A percentile compares a stretch with the other conserved stretches of the same genome.
Conservation (phyloP, 2,113 vertebrate genomes). For the Corynorhinus townsendii region DNA sequence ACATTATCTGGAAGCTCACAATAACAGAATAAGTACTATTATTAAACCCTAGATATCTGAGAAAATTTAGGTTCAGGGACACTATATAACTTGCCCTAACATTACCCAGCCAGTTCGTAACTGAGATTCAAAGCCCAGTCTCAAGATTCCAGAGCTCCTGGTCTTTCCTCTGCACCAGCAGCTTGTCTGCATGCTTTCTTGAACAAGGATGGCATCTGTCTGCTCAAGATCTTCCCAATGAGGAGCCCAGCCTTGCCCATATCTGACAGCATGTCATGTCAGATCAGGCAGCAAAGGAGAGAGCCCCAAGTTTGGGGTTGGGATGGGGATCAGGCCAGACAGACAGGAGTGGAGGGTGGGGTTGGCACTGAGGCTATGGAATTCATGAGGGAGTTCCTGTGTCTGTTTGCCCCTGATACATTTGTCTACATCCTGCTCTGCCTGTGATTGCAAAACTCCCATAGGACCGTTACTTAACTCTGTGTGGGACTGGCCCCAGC, state of each 20-base stretch:
- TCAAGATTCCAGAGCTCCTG: neutral
- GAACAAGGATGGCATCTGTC: neutral
- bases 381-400: neutral
- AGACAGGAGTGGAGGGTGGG: neutral
- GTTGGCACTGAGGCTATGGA: neutral
- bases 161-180: neutral
- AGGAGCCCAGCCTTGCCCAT: neutral
- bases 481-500: neutral
- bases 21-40: neutral
- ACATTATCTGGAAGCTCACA: neutral
- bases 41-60: neutral
- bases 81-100: neutral
- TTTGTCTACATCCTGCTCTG: neutral
- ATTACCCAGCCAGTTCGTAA: neutral
- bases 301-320: neutral
- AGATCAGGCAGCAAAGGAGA: conserved; percentile 19
- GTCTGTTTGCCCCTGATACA: neutral
- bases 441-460: neutral
- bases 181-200: neutral
- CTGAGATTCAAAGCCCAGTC: neutral
- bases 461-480: neutral
- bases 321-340: neutral
- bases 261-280: conserved; percentile 42
- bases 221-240: neutral
- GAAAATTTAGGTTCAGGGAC: neutral